phyloP scores from a whole-genome alignment of 2,888 invertebrate genomes.

The Lamellibrachia satsuma region DNA sequence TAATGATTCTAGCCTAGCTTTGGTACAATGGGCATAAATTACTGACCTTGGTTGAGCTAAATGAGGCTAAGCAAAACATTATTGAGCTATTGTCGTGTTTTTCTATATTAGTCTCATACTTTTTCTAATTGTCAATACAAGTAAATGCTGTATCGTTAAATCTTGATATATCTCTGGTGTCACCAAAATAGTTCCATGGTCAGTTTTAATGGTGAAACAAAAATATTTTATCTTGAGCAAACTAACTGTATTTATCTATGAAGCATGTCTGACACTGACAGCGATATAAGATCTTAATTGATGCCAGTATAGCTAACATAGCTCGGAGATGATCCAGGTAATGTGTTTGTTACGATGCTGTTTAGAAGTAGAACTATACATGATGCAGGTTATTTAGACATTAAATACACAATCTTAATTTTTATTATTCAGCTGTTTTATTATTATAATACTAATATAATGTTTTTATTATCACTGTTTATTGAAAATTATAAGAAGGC shows the following conservation, averaged over 20 bases:
- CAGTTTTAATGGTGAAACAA: neutral
- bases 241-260: neutral
- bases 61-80: neutral
- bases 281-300: neutral
- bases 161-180: neutral
- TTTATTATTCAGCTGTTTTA: neutral
- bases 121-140: too few relatives aligned
- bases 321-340: neutral
- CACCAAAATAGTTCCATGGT: neutral
- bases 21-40: neutral
- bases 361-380: neutral
- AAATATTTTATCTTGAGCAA: constrained; percentile 7
- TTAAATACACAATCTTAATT: neutral
- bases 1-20: constrained; percentile 17
- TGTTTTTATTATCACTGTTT: neutral
- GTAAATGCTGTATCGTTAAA: neutral
- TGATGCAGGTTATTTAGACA: neutral
- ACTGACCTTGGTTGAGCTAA: neutral
- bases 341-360: neutral
- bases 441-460: neutral
- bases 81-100: neutral
- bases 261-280: neutral
- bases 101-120: neutral
- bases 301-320: neutral
- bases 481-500: neutral